These are phyloP conservation scores for Antechinus stuartii DNA, from an alignment of 2,113 vertebrate species.

Conservation along the genomic window DNA sequence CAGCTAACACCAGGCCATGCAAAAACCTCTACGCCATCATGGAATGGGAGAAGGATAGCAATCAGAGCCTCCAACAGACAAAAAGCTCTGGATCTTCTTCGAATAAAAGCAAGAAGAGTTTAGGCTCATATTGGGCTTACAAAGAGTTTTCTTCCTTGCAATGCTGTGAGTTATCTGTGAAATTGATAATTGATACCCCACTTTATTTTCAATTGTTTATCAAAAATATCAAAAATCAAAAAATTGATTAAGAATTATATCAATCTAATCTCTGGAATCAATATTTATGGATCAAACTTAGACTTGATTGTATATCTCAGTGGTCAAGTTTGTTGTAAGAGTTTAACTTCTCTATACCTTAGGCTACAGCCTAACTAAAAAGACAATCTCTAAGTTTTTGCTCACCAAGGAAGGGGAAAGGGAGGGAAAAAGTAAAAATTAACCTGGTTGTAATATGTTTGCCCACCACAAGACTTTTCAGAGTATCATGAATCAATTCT, in stretches of 20 bases:
- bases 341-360: background rate
- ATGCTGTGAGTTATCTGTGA: background rate
- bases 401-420: background rate
- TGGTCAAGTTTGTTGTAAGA: background rate
- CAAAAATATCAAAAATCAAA: background rate
- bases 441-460: background rate
- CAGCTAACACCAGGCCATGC: background rate
- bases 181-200: background rate
- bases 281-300: background rate
- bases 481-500: background rate
- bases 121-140: background rate
- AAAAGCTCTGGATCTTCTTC: background rate
- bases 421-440: background rate
- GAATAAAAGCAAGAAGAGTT: background rate
- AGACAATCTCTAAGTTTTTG: background rate
- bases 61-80: background rate
- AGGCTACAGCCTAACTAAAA: background rate
- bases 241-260: background rate
- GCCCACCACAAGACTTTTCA: background rate
- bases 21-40: background rate
- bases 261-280: background rate
- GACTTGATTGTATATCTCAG: background rate
- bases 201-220: background rate
- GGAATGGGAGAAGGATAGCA: background rate
- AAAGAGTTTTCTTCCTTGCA: background rate